Conservation (phyloP, 2,888 invertebrate species). For the Tinea trinotella region DNA sequence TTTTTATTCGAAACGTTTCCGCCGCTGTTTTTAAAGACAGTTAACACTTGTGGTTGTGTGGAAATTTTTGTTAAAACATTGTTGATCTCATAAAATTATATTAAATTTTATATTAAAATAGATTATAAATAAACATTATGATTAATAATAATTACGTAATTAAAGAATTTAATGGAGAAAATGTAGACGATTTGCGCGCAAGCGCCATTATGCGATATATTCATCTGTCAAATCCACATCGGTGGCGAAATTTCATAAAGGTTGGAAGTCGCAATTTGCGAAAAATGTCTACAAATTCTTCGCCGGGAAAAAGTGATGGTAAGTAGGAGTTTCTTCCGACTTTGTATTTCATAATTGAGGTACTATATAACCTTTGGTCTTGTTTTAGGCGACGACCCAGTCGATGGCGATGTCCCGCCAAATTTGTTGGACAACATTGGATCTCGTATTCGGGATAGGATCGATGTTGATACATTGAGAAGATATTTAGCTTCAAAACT, state of each 20-base stretch:
- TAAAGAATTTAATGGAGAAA: not conserved
- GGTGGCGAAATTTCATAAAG: slow-evolving; percentile 6
- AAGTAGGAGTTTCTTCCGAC: slow-evolving; percentile 25
- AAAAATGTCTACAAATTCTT: slow-evolving; percentile 63
- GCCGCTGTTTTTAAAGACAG: not conserved
- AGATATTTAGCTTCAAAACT: slow-evolving; percentile 77
- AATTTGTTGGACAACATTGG: slow-evolving; percentile 36
- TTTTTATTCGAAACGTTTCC: not conserved
- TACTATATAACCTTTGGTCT: slow-evolving; percentile 18
- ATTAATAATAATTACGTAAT: slow-evolving; percentile 4
- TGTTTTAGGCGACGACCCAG: slow-evolving; percentile 42
- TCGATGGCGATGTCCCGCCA: slow-evolving; percentile 48
- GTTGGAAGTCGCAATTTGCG: slow-evolving; percentile 42
- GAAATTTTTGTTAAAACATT: not conserved
- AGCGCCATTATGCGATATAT: slow-evolving; percentile 10
- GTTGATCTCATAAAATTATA: not conserved
- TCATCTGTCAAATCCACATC: slow-evolving; percentile 13
- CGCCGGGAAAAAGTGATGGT: slow-evolving; percentile 60
- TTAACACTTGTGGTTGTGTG: not conserved
- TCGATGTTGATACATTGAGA: slow-evolving; percentile 75
- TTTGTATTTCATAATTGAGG: not conserved
- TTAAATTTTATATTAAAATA: not conserved
- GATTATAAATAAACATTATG: not conserved
- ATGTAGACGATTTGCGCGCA: slow-evolving; percentile 5
- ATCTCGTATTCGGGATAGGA: slow-evolving; percentile 49